Evolutionary conservation across 2,797 vertebrate genomes (phyloP).

Genomic region (Oreochromis grahami): DNA sequence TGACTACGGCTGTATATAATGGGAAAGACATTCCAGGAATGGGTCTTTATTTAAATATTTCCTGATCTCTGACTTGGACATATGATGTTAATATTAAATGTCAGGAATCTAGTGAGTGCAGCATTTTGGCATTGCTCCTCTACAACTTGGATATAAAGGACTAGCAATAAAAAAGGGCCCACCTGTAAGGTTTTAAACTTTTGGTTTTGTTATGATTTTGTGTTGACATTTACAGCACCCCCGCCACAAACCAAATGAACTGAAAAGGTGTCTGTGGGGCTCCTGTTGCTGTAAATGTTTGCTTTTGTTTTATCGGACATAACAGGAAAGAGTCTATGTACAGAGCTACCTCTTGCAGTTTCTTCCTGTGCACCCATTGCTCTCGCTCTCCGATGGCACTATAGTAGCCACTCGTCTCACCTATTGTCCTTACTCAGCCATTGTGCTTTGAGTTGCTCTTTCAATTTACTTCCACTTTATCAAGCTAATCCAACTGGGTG

Average conservation of each 20-base stretch:
- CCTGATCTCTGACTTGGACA: neutral
- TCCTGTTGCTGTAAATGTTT: neutral
- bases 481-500: constrained; percentile 61
- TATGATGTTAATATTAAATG: neutral
- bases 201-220: neutral
- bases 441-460: constrained; percentile 69
- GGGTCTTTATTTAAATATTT: neutral
- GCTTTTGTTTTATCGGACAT: neutral
- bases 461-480: constrained; percentile 77
- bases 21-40: neutral
- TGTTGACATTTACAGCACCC: neutral
- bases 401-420: constrained; percentile 38
- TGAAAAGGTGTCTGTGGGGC: neutral
- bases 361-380: neutral
- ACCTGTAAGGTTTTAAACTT: neutral
- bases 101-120: neutral
- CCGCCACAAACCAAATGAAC: neutral
- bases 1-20: neutral
- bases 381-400: neutral
- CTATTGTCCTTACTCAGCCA: constrained; percentile 66
- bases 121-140: neutral
- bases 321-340: neutral
- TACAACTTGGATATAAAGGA: neutral
- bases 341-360: neutral
- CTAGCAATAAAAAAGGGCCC: neutral